A percentile compares a stretch with the other conserved stretches of the same genome.
These are phyloP conservation scores for Pogona vitticeps DNA, from an alignment of 2,113 vertebrate species.

Conservation along the genomic window DNA sequence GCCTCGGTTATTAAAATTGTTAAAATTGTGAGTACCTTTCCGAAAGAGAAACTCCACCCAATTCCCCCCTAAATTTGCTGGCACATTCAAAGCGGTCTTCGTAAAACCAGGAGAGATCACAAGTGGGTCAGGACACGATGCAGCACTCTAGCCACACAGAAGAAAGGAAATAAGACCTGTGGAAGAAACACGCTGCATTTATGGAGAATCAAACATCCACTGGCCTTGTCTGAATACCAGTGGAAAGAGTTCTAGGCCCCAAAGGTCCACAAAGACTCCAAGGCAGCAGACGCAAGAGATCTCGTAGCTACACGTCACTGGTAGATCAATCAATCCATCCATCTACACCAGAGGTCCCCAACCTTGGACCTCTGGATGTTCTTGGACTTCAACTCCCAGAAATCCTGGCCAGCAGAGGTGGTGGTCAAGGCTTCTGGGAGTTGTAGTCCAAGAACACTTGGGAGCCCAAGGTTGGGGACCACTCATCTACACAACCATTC, in stretches of 20 bases:
- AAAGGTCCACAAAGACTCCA: not conserved
- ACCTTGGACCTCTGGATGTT: too few relatives aligned
- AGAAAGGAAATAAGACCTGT: rapidly evolving
- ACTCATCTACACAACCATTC: too few relatives aligned
- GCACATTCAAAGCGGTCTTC: rapidly evolving
- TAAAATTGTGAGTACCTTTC: too few relatives aligned
- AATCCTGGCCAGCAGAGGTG: too few relatives aligned
- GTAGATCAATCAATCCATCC: not conserved
- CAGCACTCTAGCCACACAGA: rapidly evolving
- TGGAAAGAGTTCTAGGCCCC: not conserved
- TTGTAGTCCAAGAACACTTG: too few relatives aligned
- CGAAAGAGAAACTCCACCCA: rapidly evolving
- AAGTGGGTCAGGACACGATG: not conserved
- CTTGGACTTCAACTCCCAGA: too few relatives aligned
- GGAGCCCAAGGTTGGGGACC: too few relatives aligned
- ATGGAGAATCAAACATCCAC: not conserved
- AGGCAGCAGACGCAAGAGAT: not conserved
- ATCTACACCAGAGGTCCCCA: not conserved
- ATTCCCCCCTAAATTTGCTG: not conserved
- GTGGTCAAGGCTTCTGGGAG: too few relatives aligned
- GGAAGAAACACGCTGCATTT: not conserved
- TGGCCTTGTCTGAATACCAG: not conserved
- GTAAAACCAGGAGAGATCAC: not conserved
- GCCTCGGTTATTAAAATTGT: constrained; percentile 31
- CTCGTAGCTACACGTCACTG: not conserved